Base-by-base conservation (phyloP, 1,140 invertebrate genomes). In the Cryptotermes secundus region DNA sequence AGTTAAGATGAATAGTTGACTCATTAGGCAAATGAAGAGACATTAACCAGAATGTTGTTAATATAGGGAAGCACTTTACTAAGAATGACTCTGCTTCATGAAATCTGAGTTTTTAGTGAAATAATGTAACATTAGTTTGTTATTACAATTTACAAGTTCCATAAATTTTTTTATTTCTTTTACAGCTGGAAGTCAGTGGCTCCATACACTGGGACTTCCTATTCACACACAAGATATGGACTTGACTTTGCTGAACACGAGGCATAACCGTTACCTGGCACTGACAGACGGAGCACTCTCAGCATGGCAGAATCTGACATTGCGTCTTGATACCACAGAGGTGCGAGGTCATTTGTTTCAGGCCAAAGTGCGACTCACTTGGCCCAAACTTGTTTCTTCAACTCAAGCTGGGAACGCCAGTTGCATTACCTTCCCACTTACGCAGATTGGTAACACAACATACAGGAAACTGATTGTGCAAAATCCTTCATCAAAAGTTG, bases 381-480 rank as follows among this genome's bases (percentile, higher is more conserved):
- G 84, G 84, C 84, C 84, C 31, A 36, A 35, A 34, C 84, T 84
- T 36, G 22, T 53, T 14, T 35, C 45, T n/a, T 31, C 81, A n/a
- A 42, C 31, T 19, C 65, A 65, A 42, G 31, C 16, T 42, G 83
- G 83, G 4, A 53, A 53, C 19, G 31, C 42, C 81, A 53, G 42
- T 82, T 22, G 91, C 65, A 88, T 96, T 84, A 90, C 91, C 84
- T 97, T 97, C 91, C 96, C 96, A 19, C 88, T 97, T 42, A 97
- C 96, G 12, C 95, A 97, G 90, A 93, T 97, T 85, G 95, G 95
- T 81, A 96, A 96, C 89, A 92, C 91, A 53, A 93, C 95, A n/a
- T 93, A 94, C 84, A 89, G 91, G 85, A 91, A 91, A 82, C 88
- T 95, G 65, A 91, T 90, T 59, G 87, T 95, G 49, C 87, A 90